These are phyloP conservation scores for Xyrauchen texanus DNA, from an alignment of 2,113 vertebrate species.

Conservation along the genomic window DNA sequence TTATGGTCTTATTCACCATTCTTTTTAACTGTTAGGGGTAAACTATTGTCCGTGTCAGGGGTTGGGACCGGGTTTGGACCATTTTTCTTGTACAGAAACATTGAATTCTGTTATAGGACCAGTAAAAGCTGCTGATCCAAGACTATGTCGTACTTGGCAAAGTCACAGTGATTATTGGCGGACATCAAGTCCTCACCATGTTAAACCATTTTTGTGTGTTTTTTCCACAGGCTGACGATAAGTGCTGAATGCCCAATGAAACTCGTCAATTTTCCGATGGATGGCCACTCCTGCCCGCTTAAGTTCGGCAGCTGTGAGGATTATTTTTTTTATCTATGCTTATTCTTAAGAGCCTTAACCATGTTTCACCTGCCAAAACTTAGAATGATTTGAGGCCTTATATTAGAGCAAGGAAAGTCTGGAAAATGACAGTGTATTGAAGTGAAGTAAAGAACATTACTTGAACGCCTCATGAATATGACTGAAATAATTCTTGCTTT, in stretches of 20 bases:
- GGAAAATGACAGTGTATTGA: not conserved
- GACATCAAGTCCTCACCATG: no score
- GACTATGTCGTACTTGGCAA: no score
- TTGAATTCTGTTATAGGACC: no score
- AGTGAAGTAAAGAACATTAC: not conserved
- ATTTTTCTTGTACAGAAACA: no score
- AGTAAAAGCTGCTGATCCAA: no score
- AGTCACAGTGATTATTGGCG: no score
- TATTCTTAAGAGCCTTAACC: not conserved
- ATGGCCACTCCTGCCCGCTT: conserved; percentile 95
- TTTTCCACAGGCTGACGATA: conserved; percentile 88
- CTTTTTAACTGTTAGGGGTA: no score
- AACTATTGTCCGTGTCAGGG: no score
- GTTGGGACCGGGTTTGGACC: no score
- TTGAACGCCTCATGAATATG: not conserved
- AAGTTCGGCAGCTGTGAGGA: conserved; percentile 99
- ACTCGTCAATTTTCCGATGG: conserved; percentile 98
- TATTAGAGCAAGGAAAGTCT: not conserved
- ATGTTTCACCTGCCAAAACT: not conserved
- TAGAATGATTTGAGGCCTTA: not conserved
- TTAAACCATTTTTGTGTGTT: not conserved
- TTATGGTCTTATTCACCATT: no score
- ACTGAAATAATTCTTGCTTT: not conserved
- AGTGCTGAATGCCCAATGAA: conserved; percentile 98
- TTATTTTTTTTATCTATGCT: not conserved